A percentile compares a stretch with the other conserved stretches of the same genome.
These are phyloP conservation scores for Trematomus bernacchii DNA, from an alignment of 2,797 vertebrate species.

Conservation along the genomic window DNA sequence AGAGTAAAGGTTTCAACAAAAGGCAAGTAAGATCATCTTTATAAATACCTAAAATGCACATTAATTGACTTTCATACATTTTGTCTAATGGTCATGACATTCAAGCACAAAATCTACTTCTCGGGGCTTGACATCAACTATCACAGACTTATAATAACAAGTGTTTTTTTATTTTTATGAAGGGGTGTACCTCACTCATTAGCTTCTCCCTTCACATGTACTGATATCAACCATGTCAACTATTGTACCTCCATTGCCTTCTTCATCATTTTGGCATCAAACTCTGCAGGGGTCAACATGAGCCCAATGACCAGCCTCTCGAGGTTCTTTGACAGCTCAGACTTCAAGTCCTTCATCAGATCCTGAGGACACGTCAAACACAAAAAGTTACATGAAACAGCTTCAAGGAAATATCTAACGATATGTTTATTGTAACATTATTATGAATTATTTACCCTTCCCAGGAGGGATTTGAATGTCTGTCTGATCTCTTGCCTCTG, in stretches of 20 bases:
- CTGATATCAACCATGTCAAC: background rate
- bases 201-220: background rate
- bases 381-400: background rate
- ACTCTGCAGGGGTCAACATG: slow-evolving; percentile 94
- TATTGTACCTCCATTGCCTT: slow-evolving; percentile 94
- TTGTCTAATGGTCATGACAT: background rate
- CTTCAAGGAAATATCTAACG: background rate
- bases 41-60: slow-evolving; percentile 24
- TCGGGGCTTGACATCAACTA: background rate
- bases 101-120: background rate
- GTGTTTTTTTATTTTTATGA: background rate
- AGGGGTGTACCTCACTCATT: background rate
- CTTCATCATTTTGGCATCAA: slow-evolving; percentile 96
- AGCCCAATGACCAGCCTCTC: slow-evolving; percentile 92
- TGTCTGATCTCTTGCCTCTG: slow-evolving; percentile 95
- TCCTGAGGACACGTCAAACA: slow-evolving; percentile 82
- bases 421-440: background rate
- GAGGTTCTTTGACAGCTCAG: slow-evolving; percentile 93
- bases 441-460: slow-evolving; percentile 85
- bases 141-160: background rate
- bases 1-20: background rate
- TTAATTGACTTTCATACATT: slow-evolving; percentile 41
- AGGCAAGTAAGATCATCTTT: slow-evolving; percentile 16
- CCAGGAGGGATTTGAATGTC: slow-evolving; percentile 94
- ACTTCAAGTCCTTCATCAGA: slow-evolving; percentile 96